Evolutionary conservation across 2,113 vertebrate species (phyloP).

Genomic region (Columbina picui): DNA sequence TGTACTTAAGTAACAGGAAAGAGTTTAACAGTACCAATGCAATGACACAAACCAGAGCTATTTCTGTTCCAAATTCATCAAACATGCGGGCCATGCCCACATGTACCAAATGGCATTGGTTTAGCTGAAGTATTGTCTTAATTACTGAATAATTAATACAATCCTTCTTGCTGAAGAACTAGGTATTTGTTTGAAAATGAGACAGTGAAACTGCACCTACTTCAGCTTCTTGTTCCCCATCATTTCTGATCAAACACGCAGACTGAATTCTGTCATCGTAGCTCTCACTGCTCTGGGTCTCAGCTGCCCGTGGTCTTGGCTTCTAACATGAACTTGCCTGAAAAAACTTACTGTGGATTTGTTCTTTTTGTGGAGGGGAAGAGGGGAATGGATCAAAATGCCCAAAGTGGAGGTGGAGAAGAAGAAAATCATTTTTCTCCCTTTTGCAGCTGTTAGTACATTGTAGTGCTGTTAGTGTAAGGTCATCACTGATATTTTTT

Average conservation of each 20-base stretch:
- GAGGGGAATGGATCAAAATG: not conserved
- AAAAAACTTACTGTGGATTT: accelerated
- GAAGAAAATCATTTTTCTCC: accelerated
- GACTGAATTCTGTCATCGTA: not conserved
- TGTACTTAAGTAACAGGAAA: not conserved
- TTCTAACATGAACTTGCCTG: not conserved
- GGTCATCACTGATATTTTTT: not conserved
- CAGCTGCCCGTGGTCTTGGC: not conserved
- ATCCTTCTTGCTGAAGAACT: not conserved
- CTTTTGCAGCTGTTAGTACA: not conserved
- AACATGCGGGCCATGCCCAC: accelerated
- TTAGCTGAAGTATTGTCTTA: not conserved
- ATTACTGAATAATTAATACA: not conserved
- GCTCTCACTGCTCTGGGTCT: not conserved
- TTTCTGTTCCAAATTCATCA: not conserved
- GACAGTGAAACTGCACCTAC: not conserved
- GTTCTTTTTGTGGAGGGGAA: not conserved
- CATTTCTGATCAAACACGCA: accelerated
- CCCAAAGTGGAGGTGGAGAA: not conserved
- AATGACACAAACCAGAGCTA: not conserved
- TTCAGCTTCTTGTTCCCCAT: not conserved
- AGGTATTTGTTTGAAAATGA: not conserved
- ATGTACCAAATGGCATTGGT: not conserved
- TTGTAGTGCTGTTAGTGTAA: not conserved
- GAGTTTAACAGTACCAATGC: not conserved